Evolutionary conservation across 1,140 invertebrate species (phyloP).

Genomic region (Drosophila arawakana): DNA sequence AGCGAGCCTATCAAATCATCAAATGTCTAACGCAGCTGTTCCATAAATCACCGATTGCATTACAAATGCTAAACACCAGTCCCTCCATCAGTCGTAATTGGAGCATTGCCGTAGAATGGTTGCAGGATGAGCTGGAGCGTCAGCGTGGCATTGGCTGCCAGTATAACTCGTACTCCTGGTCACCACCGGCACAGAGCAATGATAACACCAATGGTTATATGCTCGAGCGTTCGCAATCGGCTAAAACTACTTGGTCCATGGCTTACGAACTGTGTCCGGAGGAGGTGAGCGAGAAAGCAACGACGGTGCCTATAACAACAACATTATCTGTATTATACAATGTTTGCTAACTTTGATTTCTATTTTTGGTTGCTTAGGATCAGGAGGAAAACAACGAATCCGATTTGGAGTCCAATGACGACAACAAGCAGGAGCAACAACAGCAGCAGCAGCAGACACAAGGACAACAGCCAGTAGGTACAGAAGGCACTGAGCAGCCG

Average conservation of each 20-base stretch:
- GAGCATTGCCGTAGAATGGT: slow-evolving; percentile 95
- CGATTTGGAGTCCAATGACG: slow-evolving; percentile 77
- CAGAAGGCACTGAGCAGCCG: slow-evolving; percentile 11
- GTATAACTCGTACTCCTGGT: slow-evolving; percentile 95
- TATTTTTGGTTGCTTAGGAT: slow-evolving; percentile 51
- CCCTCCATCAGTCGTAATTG: slow-evolving; percentile 93
- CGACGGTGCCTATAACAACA: slow-evolving; percentile 51
- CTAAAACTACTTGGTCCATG: slow-evolving; percentile 94
- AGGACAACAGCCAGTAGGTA: slow-evolving; percentile 23
- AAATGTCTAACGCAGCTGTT: slow-evolving; percentile 97
- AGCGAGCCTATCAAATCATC: slow-evolving; percentile 98
- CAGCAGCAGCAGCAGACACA: slow-evolving; percentile 40
- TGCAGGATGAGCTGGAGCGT: slow-evolving; percentile 96
- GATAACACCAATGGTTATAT: slow-evolving; percentile 98
- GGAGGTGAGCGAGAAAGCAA: slow-evolving; percentile 86
- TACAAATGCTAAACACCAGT: slow-evolving; percentile 91
- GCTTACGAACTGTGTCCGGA: slow-evolving; percentile 93
- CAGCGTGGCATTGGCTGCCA: slow-evolving; percentile 86
- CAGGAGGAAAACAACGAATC: slow-evolving; percentile 84
- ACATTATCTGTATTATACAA: neutral
- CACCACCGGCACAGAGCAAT: slow-evolving; percentile 96
- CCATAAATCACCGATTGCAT: slow-evolving; percentile 91
- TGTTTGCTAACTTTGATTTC: slow-evolving; percentile 10
- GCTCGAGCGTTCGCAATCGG: slow-evolving; percentile 96
- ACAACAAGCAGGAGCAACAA: slow-evolving; percentile 60